Conservation (phyloP, 2,113 vertebrate genomes). For the Acinonyx jubatus region DNA sequence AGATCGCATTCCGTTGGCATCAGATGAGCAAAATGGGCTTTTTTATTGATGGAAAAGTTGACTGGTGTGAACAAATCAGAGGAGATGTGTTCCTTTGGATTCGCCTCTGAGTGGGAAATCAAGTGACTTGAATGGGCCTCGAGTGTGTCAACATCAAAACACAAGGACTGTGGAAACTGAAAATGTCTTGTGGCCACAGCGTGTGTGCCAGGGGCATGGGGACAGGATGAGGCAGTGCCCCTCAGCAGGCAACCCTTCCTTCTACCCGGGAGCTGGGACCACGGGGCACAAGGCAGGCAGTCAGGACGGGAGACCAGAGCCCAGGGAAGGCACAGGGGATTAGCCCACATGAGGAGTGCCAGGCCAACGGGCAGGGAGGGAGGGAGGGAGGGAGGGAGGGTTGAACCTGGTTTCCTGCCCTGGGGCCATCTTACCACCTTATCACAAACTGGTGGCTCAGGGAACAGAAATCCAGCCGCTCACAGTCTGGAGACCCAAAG, state of each 20-base stretch:
- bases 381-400: background rate
- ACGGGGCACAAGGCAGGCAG: background rate
- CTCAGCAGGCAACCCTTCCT: background rate
- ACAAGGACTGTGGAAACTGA: background rate
- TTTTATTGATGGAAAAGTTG: background rate
- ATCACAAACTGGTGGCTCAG: background rate
- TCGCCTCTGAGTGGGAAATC: background rate
- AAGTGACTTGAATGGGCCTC: background rate
- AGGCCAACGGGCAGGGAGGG: background rate
- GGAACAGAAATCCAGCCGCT: too few species aligned
- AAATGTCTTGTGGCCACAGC: too few species aligned
- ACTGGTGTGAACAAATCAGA: background rate
- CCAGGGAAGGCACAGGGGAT: background rate
- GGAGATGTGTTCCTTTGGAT: background rate
- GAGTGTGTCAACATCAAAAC: background rate
- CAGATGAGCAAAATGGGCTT: background rate
- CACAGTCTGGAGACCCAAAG: background rate
- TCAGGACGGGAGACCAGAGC: background rate
- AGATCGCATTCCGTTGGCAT: background rate
- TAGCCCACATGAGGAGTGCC: fast-evolving
- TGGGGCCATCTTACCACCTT: background rate
- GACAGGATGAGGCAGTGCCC: background rate
- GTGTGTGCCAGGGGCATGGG: background rate
- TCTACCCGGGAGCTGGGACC: background rate
- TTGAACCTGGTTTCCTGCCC: background rate